Percentiles rank a stretch among this genome's conserved stretches.
phyloP scores from a whole-genome alignment of 2,113 vertebrate species.

The Rhinopomastus cyanomelas region DNA sequence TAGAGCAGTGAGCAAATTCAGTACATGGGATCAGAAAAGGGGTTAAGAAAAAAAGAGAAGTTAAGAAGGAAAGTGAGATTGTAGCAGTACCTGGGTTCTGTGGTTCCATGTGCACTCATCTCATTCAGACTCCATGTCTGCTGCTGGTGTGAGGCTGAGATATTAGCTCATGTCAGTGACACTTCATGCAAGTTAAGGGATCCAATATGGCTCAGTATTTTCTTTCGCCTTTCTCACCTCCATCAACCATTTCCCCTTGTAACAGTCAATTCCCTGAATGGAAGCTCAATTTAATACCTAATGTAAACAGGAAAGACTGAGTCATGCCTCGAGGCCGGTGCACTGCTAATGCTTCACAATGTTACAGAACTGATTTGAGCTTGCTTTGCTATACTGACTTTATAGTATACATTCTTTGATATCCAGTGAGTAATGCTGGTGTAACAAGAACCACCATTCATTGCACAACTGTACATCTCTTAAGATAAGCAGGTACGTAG shows the following conservation, averaged over 20 bases:
- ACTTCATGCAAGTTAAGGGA: neutral
- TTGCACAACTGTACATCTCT: neutral
- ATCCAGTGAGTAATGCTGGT: neutral
- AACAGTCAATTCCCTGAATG: neutral
- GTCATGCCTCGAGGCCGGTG: neutral
- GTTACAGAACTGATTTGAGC: neutral
- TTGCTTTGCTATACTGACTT: neutral
- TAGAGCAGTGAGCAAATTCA: neutral
- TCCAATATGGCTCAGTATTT: neutral
- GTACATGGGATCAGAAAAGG: neutral
- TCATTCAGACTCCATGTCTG: neutral
- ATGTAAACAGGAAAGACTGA: neutral
- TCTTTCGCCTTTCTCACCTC: neutral
- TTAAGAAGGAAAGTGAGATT: neutral
- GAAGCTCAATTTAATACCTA: neutral
- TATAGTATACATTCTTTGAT: neutral
- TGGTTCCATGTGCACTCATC: neutral
- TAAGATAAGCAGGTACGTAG: neutral
- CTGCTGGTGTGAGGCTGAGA: neutral
- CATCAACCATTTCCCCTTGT: neutral
- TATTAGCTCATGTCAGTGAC: neutral
- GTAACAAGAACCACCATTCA: neutral
- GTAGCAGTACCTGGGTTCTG: neutral
- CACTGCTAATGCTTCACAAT: neutral
- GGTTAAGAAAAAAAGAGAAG: neutral